Conservation (phyloP, 2,888 invertebrate species). For the Mimachlamys varia region DNA sequence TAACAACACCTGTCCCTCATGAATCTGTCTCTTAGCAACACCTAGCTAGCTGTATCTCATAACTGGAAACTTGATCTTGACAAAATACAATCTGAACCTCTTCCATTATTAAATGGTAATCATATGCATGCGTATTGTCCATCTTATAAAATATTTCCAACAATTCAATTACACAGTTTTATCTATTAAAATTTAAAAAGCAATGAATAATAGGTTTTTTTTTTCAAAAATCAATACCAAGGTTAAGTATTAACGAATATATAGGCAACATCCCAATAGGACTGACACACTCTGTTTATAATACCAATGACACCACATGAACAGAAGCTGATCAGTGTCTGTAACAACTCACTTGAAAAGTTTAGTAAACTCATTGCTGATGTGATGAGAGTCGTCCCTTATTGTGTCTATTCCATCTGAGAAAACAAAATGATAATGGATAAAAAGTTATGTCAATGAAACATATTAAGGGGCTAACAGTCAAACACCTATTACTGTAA, state of each 20-base stretch:
- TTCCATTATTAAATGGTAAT: no score
- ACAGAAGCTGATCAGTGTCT: background rate
- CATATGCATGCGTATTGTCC: no score
- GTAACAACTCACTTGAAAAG: constrained; percentile 79
- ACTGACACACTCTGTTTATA: no score
- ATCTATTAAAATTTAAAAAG: background rate
- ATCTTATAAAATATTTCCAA: no score
- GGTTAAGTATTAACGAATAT: background rate
- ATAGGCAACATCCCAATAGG: background rate
- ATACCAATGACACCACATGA: no score
- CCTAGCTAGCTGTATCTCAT: no score
- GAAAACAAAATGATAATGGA: constrained; percentile 46
- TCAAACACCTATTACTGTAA: no score
- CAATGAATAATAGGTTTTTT: background rate
- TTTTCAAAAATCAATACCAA: background rate
- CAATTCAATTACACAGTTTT: background rate
- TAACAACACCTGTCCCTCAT: no score
- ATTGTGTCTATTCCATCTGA: constrained; percentile 80
- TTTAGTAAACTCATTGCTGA: constrained; percentile 84
- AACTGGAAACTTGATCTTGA: no score
- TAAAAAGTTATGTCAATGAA: background rate
- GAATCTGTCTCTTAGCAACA: no score
- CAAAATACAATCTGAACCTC: background rate
- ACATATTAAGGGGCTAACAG: no score
- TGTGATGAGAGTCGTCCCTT: constrained; percentile 82